phyloP scores from a whole-genome alignment of 2,797 vertebrate species.

The Nothura maculosa region DNA sequence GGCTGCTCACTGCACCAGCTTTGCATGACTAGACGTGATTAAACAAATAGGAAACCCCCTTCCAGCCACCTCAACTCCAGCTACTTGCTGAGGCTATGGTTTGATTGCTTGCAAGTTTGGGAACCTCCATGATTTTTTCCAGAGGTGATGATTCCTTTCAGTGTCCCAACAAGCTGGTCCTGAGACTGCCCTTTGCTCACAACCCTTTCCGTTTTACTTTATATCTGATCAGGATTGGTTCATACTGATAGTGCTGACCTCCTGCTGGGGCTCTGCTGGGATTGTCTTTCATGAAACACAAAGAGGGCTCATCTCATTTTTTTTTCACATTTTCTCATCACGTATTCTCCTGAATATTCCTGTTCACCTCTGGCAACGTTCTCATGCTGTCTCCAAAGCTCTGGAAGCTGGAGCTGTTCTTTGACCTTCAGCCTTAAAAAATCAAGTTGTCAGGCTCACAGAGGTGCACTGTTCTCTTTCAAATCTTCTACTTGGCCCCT shows the following conservation, averaged over 20 bases:
- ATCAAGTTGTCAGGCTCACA: background rate
- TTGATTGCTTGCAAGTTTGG: background rate
- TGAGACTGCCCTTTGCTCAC: background rate
- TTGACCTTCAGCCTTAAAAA: background rate
- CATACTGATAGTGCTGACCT: background rate
- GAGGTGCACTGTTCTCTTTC: background rate
- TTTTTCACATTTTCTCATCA: background rate
- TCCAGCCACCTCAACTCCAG: background rate
- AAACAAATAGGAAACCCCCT: background rate
- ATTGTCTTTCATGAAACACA: background rate
- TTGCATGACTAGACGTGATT: rapidly evolving
- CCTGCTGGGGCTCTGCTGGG: rapidly evolving
- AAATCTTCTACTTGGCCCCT: background rate
- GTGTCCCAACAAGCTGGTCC: background rate
- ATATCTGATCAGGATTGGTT: background rate
- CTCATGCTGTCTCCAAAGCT: background rate
- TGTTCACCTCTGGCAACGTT: background rate
- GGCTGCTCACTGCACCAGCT: too few species aligned
- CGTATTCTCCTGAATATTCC: background rate
- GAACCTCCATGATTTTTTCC: background rate
- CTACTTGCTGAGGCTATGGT: background rate
- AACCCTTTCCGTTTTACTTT: background rate
- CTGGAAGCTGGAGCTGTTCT: background rate
- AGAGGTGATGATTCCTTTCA: background rate
- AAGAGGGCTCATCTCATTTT: background rate